A percentile compares a stretch with the other conserved stretches of the same genome.
phyloP scores from a whole-genome alignment of 2,888 invertebrate species.

The Pharmacophagus antenor region DNA sequence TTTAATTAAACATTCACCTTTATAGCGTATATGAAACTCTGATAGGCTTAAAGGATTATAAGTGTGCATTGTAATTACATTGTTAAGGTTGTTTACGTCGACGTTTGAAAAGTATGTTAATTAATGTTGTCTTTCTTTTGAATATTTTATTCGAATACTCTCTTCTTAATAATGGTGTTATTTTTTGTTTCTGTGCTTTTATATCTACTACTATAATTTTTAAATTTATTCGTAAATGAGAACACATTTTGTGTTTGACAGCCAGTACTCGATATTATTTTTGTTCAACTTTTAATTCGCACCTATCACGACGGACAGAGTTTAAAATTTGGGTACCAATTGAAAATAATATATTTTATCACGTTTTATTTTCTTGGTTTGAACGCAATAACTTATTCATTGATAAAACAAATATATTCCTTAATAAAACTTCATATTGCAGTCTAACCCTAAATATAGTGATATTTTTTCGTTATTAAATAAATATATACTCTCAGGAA shows the following conservation, averaged over 20 bases:
- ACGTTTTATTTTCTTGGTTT: too few species aligned
- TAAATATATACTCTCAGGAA: too few species aligned
- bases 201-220: not conserved
- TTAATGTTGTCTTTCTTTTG: conserved; percentile 20
- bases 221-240: not conserved
- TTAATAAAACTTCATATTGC: too few species aligned
- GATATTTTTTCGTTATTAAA: too few species aligned
- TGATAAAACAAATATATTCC: too few species aligned
- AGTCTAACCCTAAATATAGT: too few species aligned
- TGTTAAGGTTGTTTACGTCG: conserved; percentile 19
- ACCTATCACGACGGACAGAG: too few species aligned
- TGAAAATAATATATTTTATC: too few species aligned
- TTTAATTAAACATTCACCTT: conserved; percentile 20
- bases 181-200: not conserved
- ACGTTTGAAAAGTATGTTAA: conserved; percentile 22
- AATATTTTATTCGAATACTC: conserved; percentile 1
- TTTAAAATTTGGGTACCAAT: too few species aligned
- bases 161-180: not conserved
- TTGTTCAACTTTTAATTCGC: too few species aligned
- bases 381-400: too few species aligned
- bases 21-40: conserved; percentile 15
- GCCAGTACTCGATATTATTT: too few species aligned
- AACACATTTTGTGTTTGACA: not conserved
- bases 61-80: conserved; percentile 28
- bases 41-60: conserved; percentile 28